Base-by-base conservation (phyloP, 2,888 invertebrate species). In the Caenorhabditis imperialis region DNA sequence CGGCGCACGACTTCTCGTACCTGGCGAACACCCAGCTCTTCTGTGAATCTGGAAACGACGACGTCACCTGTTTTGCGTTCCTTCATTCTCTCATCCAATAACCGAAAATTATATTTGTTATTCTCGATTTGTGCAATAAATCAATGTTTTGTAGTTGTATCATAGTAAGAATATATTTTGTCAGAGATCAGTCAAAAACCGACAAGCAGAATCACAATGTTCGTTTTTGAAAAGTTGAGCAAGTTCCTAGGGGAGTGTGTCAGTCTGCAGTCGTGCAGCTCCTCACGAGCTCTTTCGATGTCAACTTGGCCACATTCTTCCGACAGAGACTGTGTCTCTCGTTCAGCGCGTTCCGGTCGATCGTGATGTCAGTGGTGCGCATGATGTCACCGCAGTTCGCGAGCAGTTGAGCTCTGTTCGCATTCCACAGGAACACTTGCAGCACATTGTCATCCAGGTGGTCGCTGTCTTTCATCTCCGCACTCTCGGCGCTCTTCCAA, bases 391-490 rank as follows among this genome's bases (percentile, higher is more conserved):
- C 27, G 23, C 76, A 61, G 42, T 85, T 80, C 8, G 48, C 63
- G 14, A 82, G 61, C 22, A 85, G 51, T 40, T 73, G 51, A 18
- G 44, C 18, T 22, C 84, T 67, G 45, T 78, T 75, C 20, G 73
- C 20, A 51, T 81, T 81, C 54, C 63, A 63, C 8, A 85, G 58
- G 50, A 78, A 85, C 12, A 85, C 74, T 72, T 85, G 84, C 22
- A 85, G 38, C 22, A 85, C 81, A 48, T 85, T 85, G 45, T 82
- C 84, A 62, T 85, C 85, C 27, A 84, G 44, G 16, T 80, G 79
- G 55, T 85, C 85, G 22, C 81, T 71, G 48, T 85, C 85, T 38
- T 78, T 80, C 78, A 85, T 78, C 62, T 85, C 85, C 30, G 79
- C 73, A 40, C 83, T 80, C 57, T 85, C 85, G 3, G 84, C 79